These are phyloP conservation scores for Mercenaria mercenaria DNA, from an alignment of 1,140 invertebrate species.

Conservation along the genomic window DNA sequence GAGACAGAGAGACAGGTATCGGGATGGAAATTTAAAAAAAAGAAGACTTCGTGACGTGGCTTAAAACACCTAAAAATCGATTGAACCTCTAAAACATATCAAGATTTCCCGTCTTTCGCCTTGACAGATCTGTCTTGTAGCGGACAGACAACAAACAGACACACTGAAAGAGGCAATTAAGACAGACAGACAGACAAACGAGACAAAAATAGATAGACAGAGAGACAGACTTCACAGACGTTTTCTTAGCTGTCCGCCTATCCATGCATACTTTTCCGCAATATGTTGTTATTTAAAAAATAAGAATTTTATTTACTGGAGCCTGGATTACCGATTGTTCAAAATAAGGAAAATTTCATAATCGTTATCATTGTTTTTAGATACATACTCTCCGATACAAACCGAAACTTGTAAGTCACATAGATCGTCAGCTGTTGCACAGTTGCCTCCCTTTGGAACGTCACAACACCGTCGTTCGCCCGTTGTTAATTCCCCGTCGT, in stretches of 20 bases:
- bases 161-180: background rate
- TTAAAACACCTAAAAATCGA: background rate
- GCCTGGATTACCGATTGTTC: too few species aligned
- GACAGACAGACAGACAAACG: background rate
- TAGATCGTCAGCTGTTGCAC: background rate
- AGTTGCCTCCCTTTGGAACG: background rate
- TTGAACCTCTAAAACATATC: background rate
- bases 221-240: background rate
- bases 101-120: background rate
- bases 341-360: too few species aligned
- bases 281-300: too few species aligned
- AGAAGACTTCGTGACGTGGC: background rate
- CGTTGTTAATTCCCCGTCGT: constrained; percentile 9
- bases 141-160: background rate
- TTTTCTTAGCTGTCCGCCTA: background rate
- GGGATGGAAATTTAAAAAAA: background rate
- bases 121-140: background rate
- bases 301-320: too few species aligned
- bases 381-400: constrained; percentile 58
- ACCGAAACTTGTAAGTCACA: constrained; percentile 40
- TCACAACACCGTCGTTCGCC: constrained; percentile 47
- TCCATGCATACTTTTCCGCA: background rate
- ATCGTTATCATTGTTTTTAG: too few species aligned
- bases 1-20: background rate
- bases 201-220: background rate